Evolutionary conservation across 2,113 vertebrate species (phyloP), one percentile per base, ranked within the genome.

Genomic region (Dascyllus trimaculatus): DNA sequence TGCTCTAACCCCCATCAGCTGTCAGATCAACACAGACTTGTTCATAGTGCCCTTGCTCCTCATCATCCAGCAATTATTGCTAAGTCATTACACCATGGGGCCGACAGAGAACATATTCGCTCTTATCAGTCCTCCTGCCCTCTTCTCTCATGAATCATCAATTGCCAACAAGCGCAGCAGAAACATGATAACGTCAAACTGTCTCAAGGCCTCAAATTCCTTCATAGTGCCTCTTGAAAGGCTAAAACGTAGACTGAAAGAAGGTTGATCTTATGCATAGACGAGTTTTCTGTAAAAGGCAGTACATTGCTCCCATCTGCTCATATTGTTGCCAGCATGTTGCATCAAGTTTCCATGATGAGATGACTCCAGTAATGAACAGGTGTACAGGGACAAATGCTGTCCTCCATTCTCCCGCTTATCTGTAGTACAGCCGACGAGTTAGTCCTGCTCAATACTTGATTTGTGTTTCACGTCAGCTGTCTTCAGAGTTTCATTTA

Each of bases 41-140:
- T 21, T 80, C 62, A 60, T 64, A 38, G 65, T 13, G 22, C 61
- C 58, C 61, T 75, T 17, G 21, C 74, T 78, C 58, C 65, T 84
- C 75, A 76, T 84, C 77, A 61, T 76, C 54, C 32, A 25, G 11
- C 25, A 17, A 84, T 83, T 78, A 90, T 78, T 85, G 62, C 60
- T 15, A 71, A 82, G 82, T 88, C 70, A 87, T 84, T 83, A 79
- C 71, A 57, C 74, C 11, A 4, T 10, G 61, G 38, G 46, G 22
- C 65, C 7, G 65, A 81, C 77, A n/a, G 26, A 72, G 76, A 81
- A 56, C 71, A 57, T 53, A 53, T 70, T 63, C 15, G 3, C 48
- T 84, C 38, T 85, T 77, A 76, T 81, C 70, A 68, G 81, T 46
- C 32, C 38, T 25, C 57, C 56, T 52, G 29, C 58, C 49, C 73